Percentiles rank a stretch among this genome's conserved stretches.
Conservation (phyloP, 1,140 invertebrate genomes). For the Spodoptera litura region DNA sequence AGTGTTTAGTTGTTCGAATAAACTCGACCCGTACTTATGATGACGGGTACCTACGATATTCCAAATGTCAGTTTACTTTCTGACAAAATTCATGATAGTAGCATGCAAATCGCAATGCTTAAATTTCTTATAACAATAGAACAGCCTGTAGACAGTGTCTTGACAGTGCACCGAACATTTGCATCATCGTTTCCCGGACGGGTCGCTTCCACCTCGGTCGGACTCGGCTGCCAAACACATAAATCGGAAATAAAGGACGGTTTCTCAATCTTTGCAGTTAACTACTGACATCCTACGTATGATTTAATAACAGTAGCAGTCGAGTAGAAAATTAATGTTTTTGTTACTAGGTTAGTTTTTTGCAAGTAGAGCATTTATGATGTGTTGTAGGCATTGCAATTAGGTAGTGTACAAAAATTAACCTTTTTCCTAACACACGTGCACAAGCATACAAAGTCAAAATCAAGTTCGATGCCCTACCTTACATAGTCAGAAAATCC, state of each 20-base stretch:
- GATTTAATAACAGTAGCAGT: conserved; percentile 27
- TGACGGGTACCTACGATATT: too few relatives aligned
- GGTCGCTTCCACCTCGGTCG: conserved; percentile 50
- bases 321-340: not conserved
- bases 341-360: conserved; percentile 8
- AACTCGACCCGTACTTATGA: too few relatives aligned
- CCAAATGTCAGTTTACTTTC: too few relatives aligned
- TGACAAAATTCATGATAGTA: too few relatives aligned
- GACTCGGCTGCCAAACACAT: conserved; percentile 36
- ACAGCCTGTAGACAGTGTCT: conserved; percentile 21
- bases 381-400: not conserved
- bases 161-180: conserved; percentile 58
- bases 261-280: conserved; percentile 17
- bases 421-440: too few relatives aligned
- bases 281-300: conserved; percentile 16
- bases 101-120: too few relatives aligned
- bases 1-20: too few relatives aligned
- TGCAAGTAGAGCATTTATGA: conserved; percentile 1
- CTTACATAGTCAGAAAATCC: too few relatives aligned
- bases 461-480: too few relatives aligned
- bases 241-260: conserved; percentile 41
- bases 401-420: too few relatives aligned
- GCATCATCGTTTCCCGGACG: conserved; percentile 69
- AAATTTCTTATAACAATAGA: not conserved
- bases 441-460: too few relatives aligned